Evolutionary conservation across 2,797 vertebrate genomes (phyloP).

Genomic region (Enteromius afrohamiltoni): DNA sequence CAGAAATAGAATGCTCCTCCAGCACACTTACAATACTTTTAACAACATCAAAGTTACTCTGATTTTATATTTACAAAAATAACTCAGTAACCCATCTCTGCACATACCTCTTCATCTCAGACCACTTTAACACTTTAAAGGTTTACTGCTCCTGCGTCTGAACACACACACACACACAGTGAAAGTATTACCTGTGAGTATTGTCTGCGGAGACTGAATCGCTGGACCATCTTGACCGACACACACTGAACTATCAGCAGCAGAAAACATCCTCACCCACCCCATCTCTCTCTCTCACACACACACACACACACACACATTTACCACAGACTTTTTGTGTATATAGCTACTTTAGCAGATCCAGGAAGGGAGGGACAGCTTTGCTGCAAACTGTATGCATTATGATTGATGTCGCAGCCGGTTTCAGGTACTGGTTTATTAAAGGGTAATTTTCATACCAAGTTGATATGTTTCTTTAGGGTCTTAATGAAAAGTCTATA

Average conservation of each 20-base stretch:
- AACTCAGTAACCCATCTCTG: background rate
- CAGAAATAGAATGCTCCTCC: background rate
- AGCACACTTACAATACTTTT: background rate
- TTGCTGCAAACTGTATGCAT: background rate
- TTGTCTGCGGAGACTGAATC: slow-evolving; percentile 92
- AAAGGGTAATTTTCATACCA: no score
- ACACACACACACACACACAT: slow-evolving; percentile 4
- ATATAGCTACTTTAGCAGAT: background rate
- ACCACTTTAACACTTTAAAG: background rate
- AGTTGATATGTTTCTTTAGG: no score
- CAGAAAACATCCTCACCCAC: slow-evolving; percentile 55
- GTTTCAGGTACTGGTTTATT: background rate
- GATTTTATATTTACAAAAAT: background rate
- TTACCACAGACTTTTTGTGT: slow-evolving; percentile 5
- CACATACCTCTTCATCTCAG: background rate
- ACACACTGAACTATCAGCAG: slow-evolving; percentile 59
- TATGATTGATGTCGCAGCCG: background rate
- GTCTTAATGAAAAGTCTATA: no score
- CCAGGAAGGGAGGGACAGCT: background rate
- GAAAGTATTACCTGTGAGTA: slow-evolving; percentile 89
- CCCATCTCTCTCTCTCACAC: background rate
- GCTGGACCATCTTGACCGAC: slow-evolving; percentile 89
- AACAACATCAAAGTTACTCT: background rate
- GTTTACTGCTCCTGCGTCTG: background rate
- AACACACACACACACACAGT: slow-evolving; percentile 11